Base-by-base conservation (phyloP, 2,113 vertebrate species). In the Microcebus griseorufus region DNA sequence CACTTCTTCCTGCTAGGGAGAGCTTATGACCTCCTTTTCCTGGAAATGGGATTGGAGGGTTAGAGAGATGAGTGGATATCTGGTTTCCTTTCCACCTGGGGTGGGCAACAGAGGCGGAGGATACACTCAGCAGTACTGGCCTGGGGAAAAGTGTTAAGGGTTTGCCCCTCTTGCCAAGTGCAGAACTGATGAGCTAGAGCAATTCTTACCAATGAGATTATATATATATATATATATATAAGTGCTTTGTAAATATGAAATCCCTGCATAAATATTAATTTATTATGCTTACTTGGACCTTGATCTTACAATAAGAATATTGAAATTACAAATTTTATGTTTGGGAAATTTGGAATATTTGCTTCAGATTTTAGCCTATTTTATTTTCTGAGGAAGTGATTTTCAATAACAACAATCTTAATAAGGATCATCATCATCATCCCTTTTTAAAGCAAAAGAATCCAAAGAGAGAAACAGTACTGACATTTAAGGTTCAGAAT, bases 321-420 rank as follows among this genome's bases (percentile, higher is more conserved):
- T 51, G 87, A 78, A 93, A 89, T 94, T 55, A 65, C 82, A 48
- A 93, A 79, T 92, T 81, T 42, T 81, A 3, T 65, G n/a, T 90
- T 84, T 90, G 78, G 48, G 67, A 86, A 96, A 88, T 5, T 14
- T 90, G 67, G 25, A 81, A 83, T 84, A 67, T 82, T 97, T 96
- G 29, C 29, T 95, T 90, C 65, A 69, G 34, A 37, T 80, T 92
- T 81, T 67, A 93, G 32, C 14, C 85, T 29, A 60, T 96, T 89
- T 88, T 87, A 67, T 88, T 93, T 88, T 88, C 32, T 86, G 62
- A 82, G 39, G 45, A 70, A 18, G 29, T 65, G 37, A 90, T 73
- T 75, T 94, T 96, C 22, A 82, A 14, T 78, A 97, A 20, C 32
- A 92, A 29, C 4, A 6, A 27, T 80, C 83, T 91, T 85, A 83